A percentile compares a stretch with the other conserved stretches of the same genome.
Evolutionary conservation across 2,888 invertebrate species (phyloP).

Genomic region (Harpagoxenus sublaevis): DNA sequence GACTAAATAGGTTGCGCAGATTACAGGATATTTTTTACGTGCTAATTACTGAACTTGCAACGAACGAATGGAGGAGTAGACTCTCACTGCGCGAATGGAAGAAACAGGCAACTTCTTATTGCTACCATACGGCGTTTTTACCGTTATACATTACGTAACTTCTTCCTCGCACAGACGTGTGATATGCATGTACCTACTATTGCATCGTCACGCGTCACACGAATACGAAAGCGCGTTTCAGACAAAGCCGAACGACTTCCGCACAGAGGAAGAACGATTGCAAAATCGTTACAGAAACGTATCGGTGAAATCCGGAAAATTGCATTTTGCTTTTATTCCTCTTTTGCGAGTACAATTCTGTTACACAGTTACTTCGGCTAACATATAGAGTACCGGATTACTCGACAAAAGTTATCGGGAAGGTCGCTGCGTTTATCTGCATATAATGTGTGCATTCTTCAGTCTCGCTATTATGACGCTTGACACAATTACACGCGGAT

Average conservation of each 20-base stretch:
- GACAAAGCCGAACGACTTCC: neutral
- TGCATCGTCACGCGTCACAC: constrained; percentile 30
- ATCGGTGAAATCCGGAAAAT: neutral
- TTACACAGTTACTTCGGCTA: neutral
- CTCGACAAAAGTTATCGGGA: neutral
- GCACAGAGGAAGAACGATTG: neutral
- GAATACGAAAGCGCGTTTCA: constrained; percentile 18
- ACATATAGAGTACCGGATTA: neutral
- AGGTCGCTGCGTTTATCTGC: constrained; percentile 8
- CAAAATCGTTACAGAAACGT: neutral
- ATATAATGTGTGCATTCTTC: neutral
- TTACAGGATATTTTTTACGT: neutral
- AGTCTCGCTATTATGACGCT: neutral
- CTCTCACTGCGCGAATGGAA: constrained; percentile 1
- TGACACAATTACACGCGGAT: neutral
- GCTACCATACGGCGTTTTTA: constrained; percentile 61
- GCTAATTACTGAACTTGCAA: neutral
- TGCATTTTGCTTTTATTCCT: neutral
- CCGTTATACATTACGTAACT: constrained; percentile 71
- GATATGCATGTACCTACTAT: constrained; percentile 11
- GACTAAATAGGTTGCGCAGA: neutral
- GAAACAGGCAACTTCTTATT: constrained; percentile 61
- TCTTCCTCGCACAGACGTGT: constrained; percentile 26
- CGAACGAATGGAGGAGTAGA: neutral
- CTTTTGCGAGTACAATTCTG: neutral